Evolutionary conservation across 2,888 invertebrate species (phyloP), one percentile per base, ranked within the genome.

Genomic region (Julus scandinavius): DNA sequence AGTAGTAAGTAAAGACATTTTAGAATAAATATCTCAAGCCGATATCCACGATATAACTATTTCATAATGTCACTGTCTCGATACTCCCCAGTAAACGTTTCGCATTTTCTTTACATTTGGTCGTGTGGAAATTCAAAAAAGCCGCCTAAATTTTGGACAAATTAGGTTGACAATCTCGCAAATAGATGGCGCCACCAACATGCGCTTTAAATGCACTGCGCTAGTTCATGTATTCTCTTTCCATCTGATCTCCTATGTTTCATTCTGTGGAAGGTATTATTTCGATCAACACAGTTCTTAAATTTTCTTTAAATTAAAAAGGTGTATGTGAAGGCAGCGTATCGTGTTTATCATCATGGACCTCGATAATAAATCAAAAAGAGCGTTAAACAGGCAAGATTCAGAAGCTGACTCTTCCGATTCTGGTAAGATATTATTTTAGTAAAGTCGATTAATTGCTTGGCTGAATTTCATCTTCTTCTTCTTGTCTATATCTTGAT

Each of bases 321-420:
- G n/a, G 49, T 49, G 49, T 49, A 49, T 49, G 49, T 49, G 9
- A n/a, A 63, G n/a, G n/a, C n/a, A n/a, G n/a, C n/a, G n/a, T n/a
- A n/a, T n/a, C n/a, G n/a, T 13, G 63, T 13, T n/a, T n/a, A 49
- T n/a, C 63, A 63, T n/a, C 17, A 63, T 63, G 63, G 63, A 63
- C 63, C 63, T 63, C 63, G 63, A 63, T 7, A 63, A 63, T n/a
- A 63, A 63, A 63, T n/a, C 63, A 20, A 63, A 63, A 63, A 63
- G 63, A 63, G 63, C n/a, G 17, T 7, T 63, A n/a, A n/a, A 17
- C 63, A 63, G 63, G n/a, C 63, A 63, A 20, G 63, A 63, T 63
- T 63, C 63, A 17, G 63, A 63, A 63, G 63, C 63, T 2, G 63
- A 63, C n/a, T 63, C 63, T n/a, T 63, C 63, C 63, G 63, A 63